Base-by-base conservation (phyloP, 2,797 vertebrate species). In the Danio tinwini region DNA sequence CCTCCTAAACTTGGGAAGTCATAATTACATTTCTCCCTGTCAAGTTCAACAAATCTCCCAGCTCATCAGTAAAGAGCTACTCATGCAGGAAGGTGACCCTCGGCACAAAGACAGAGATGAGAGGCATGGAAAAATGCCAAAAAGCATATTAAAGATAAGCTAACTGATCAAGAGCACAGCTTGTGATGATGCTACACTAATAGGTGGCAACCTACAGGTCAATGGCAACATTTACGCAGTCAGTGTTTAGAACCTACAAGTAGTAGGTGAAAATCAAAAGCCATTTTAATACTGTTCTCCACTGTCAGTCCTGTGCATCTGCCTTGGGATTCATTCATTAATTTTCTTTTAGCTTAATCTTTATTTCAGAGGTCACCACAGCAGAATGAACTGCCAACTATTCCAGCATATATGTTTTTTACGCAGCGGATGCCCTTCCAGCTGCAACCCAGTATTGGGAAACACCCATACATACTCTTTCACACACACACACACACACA, bases 41-140 rank as follows among this genome's bases (percentile, higher is more conserved):
- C 74, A 76, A 76, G 59, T 42, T 64, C n/a, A 76, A 73, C 70
- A 64, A 53, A 64, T 76, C 47, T 64, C 39, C 49, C 12, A 42
- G 39, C 74, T 42, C 16, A 42, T 64, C 45, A 64, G 62, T 63
- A 62, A 49, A 74, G 47, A 52, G 9, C 16, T 39, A 5, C 53
- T 58, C n/a, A 58, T 39, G 19, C n/a, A 52, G 50, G 45, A 63
- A 62, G 42, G 58, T 62, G 56, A 62, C 44, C 19, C 17, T 74
- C 44, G 49, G 13, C 71, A 61, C 7, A 73, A 47, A 59, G 11
- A 6, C 21, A 61, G 6, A 47, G 63, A 21, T 45, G 63, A 21
- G 21, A 37, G 45, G 19, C 5, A 52, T 50, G 65, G 47, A 50
- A 40, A 12, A 53, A 70, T 17, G 37, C 9, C 68, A 55, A 55